Evolutionary conservation across 2,888 invertebrate species (phyloP).

Genomic region (Idaea dimidiata): DNA sequence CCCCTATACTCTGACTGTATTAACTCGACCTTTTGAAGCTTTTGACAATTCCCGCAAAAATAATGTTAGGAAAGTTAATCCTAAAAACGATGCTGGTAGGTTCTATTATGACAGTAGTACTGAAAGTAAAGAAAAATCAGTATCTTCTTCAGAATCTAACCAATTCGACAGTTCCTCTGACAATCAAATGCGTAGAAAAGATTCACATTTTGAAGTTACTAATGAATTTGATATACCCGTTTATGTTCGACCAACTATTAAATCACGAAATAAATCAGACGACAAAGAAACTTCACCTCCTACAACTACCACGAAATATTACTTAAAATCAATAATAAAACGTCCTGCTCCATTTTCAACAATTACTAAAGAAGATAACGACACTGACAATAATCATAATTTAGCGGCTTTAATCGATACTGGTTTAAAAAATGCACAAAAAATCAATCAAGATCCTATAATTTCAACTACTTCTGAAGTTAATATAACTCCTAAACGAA

Average conservation of each 20-base stretch:
- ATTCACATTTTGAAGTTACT: slow-evolving; percentile 38
- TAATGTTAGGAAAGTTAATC: slow-evolving; percentile 10
- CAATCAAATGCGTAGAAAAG: slow-evolving; percentile 43
- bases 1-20: slow-evolving; percentile 69
- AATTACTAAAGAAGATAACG: slow-evolving; percentile 33
- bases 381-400: slow-evolving; percentile 49
- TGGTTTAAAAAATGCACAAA: slow-evolving; percentile 39
- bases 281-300: slow-evolving; percentile 36
- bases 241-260: slow-evolving; percentile 39
- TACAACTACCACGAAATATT: slow-evolving; percentile 52
- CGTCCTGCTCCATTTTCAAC: slow-evolving; percentile 52
- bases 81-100: slow-evolving; percentile 38
- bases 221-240: slow-evolving; percentile 52
- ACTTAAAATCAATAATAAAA: slow-evolving; percentile 57
- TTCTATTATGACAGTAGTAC: slow-evolving; percentile 46
- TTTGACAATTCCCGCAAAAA: slow-evolving; percentile 35
- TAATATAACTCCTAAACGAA: slow-evolving; percentile 32
- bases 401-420: slow-evolving; percentile 46
- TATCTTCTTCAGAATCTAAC: slow-evolving; percentile 30
- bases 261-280: slow-evolving; percentile 23
- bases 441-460: slow-evolving; percentile 22
- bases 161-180: slow-evolving; percentile 35
- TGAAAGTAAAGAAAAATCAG: slow-evolving; percentile 40
- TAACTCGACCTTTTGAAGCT: slow-evolving; percentile 62
- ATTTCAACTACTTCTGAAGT: slow-evolving; percentile 28